phyloP scores from a whole-genome alignment of 2,113 vertebrate species.

The Lophura nycthemera region DNA sequence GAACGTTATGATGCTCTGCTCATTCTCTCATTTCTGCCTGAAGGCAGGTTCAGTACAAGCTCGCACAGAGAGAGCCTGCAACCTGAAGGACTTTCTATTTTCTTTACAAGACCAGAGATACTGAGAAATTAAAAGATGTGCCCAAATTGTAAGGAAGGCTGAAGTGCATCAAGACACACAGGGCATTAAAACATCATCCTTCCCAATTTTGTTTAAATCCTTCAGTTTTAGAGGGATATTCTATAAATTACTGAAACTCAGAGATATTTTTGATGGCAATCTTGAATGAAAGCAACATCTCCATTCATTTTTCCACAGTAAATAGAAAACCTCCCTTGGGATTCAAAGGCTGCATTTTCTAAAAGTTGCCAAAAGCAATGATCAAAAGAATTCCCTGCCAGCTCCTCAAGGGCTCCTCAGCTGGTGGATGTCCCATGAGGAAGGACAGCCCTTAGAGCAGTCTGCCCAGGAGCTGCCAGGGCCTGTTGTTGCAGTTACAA shows the following conservation, averaged over 20 bases:
- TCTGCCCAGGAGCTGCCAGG: neutral
- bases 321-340: neutral
- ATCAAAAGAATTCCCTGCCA: neutral
- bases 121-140: neutral
- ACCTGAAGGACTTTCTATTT: neutral
- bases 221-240: neutral
- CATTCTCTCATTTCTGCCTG: neutral
- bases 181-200: neutral
- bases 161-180: neutral
- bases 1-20: neutral
- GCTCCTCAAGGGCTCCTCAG: neutral
- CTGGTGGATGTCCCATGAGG: neutral
- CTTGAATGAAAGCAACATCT: neutral
- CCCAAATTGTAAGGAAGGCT: neutral
- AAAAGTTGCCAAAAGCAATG: neutral
- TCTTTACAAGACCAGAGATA: neutral
- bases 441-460: neutral
- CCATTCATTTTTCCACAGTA: neutral
- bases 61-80: neutral
- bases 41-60: neutral
- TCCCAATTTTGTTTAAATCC: neutral
- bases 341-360: neutral
- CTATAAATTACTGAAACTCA: neutral
- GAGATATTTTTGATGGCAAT: neutral
- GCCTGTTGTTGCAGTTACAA: neutral